phyloP scores from a whole-genome alignment of 1,140 invertebrate genomes.

The Charaxes varanes region DNA sequence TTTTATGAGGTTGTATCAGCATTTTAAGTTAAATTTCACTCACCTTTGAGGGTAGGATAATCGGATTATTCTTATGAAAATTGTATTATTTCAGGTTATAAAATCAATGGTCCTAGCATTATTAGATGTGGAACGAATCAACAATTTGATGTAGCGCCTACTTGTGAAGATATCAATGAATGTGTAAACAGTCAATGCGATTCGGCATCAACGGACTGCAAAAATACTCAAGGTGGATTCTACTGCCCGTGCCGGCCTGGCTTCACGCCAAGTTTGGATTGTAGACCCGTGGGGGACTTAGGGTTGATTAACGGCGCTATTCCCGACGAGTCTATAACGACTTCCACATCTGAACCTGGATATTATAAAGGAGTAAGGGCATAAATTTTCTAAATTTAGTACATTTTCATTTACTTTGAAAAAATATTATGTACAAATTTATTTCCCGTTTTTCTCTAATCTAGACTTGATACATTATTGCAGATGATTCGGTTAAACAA shows the following conservation, averaged over 20 bases:
- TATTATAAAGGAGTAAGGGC: constrained; percentile 85
- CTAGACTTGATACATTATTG: no score
- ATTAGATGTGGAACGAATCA: constrained; percentile 92
- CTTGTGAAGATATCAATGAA: constrained; percentile 95
- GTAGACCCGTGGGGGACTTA: constrained; percentile 90
- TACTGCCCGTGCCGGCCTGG: constrained; percentile 91
- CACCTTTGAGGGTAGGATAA: no score
- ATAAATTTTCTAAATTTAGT: constrained; percentile 2
- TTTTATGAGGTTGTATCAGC: no score
- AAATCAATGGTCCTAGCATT: constrained; percentile 80
- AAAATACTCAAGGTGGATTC: constrained; percentile 93
- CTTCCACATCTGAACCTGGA: constrained; percentile 87
- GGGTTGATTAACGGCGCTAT: constrained; percentile 92
- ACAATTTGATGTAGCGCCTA: constrained; percentile 88
- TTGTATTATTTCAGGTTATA: constrained; percentile 47
- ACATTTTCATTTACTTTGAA: no score
- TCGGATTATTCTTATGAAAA: no score
- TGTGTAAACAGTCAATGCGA: constrained; percentile 93
- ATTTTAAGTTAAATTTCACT: no score
- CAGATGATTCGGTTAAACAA: constrained; percentile 88
- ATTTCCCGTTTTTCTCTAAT: no score
- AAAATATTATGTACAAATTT: no score
- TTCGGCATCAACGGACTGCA: constrained; percentile 91
- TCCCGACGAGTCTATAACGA: constrained; percentile 90
- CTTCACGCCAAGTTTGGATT: constrained; percentile 91